Conservation (phyloP, 2,113 vertebrate genomes). For the Sorex araneus region DNA sequence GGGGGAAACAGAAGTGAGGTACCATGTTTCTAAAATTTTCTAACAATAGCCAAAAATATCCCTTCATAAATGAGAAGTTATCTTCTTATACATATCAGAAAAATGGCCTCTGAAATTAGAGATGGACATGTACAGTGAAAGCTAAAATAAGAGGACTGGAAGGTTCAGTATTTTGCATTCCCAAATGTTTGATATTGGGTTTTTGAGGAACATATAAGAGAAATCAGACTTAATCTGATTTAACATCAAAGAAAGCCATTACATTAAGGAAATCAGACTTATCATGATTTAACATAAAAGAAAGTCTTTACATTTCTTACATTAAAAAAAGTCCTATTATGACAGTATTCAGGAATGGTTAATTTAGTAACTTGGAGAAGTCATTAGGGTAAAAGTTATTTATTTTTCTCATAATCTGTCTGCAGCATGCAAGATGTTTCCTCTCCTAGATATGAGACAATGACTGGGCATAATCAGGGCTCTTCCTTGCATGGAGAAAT, state of each 20-base stretch:
- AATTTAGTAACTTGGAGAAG: neutral
- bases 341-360: neutral
- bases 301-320: neutral
- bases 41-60: constrained; percentile 3
- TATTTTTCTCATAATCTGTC: neutral
- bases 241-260: too few species aligned
- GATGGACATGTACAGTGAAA: neutral
- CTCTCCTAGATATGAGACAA: neutral
- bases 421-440: neutral
- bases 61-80: neutral
- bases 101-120: neutral
- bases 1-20: neutral
- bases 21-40: neutral
- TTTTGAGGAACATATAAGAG: constrained; percentile 13
- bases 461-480: neutral
- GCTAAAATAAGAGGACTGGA: constrained; percentile 33
- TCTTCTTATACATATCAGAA: neutral
- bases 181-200: neutral
- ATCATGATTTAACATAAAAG: constrained; percentile 30
- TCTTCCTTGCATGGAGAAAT: neutral
- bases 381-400: too few species aligned
- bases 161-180: neutral
- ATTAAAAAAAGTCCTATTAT: neutral
- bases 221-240: constrained; percentile 11
- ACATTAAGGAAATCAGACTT: constrained; percentile 34